phyloP scores from a whole-genome alignment of 2,113 vertebrate species.

The Cardinalis cardinalis region DNA sequence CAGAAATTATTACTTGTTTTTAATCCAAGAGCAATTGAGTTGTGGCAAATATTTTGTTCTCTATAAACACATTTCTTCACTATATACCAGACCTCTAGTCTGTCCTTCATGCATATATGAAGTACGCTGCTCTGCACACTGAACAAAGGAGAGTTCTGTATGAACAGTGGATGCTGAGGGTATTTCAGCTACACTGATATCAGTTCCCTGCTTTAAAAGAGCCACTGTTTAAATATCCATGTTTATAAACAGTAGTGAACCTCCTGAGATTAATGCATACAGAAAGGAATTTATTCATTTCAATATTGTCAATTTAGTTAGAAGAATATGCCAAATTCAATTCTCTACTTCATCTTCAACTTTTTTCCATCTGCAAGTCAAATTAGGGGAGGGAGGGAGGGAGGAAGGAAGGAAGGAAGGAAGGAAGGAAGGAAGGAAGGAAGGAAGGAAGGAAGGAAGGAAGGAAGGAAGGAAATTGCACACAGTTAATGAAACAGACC shows the following conservation, averaged over 20 bases:
- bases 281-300: background rate
- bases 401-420: too few species aligned
- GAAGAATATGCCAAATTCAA: background rate
- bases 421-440: too few species aligned
- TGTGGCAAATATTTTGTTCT: background rate
- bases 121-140: background rate
- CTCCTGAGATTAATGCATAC: background rate
- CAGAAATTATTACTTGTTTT: background rate
- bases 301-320: background rate
- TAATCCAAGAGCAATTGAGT: background rate
- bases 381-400: background rate
- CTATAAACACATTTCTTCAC: background rate
- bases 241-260: background rate
- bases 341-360: background rate
- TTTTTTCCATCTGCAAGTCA: slow-evolving; percentile 7
- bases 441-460: background rate
- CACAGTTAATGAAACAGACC: slow-evolving; percentile 22
- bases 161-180: background rate
- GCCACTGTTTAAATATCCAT: background rate
- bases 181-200: background rate
- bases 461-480: background rate
- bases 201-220: background rate
- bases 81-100: background rate
- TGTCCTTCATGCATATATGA: background rate
- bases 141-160: background rate